Base-by-base conservation (phyloP, 2,113 vertebrate species). In the Daubentonia madagascariensis region DNA sequence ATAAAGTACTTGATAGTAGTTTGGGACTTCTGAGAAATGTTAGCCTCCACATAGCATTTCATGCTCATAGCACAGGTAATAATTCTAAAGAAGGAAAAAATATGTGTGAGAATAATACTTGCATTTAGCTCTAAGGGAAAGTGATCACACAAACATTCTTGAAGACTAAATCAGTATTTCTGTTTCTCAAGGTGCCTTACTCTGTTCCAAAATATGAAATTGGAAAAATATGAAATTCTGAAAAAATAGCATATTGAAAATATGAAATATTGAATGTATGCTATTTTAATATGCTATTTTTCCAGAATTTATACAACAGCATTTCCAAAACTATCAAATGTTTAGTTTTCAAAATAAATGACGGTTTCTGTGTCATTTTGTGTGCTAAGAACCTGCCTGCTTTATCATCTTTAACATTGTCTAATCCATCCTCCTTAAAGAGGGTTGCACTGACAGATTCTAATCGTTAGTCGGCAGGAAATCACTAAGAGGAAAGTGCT, bases 1-100 rank as follows among this genome's bases (percentile, higher is more conserved):
- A 99, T 99, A 98, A 99, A 99, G 96, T 99, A 99, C 95, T 99
- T 99, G 92, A 99, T 98, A 57, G 99, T 99, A 85, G 98, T 99
- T 94, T 99, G 99, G 95, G 99, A 99, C 93, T 99, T 99, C 95
- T 99, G 98, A 0, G 99, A 99, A 97, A 99, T 98, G 83, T 99
- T 99, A 40, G 98, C 98, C 97, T 99, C 99, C 97, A 99, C 99
- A 0, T 99, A 99, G 90, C 98, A 98, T 96, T 99, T 99, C 99
- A 99, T 99, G 91, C 99, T 99, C 98, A 99, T 98, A 9, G 99
- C 99, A 91, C 99, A 99, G 22, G 99, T 98, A 95, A 99, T 98
- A 78, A 99, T 99, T 78, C 99, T 99, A 97, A 88, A 94, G 50
- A 76, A 94, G 63, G 9, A 35, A 37, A 92, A 90, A 72, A 0